Evolutionary conservation across 2,113 vertebrate genomes (phyloP).

Genomic region (Psammodynastes pulverulentus): DNA sequence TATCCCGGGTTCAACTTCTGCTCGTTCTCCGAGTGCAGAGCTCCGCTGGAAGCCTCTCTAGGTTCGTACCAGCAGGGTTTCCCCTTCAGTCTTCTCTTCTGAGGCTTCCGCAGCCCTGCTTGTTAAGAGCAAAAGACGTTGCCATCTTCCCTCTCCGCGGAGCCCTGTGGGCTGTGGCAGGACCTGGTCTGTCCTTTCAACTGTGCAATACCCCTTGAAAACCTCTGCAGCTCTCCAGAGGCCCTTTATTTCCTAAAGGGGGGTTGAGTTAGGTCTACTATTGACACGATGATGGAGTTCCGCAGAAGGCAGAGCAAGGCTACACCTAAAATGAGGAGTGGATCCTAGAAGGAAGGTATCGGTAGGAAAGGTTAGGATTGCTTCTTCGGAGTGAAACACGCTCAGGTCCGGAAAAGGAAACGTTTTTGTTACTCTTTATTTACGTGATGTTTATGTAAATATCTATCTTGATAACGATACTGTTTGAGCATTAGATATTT

Average conservation of each 20-base stretch:
- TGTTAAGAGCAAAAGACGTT: no score
- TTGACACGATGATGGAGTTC: background rate
- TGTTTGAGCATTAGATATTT: background rate
- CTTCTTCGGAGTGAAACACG: background rate
- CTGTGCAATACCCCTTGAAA: background rate
- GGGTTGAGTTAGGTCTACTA: background rate
- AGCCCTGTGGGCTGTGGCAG: background rate
- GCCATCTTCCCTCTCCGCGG: background rate
- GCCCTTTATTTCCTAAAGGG: no score
- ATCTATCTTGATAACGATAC: background rate
- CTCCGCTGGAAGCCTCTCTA: background rate
- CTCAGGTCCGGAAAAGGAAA: background rate
- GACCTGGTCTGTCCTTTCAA: background rate
- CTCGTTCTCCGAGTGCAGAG: background rate
- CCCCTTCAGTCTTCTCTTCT: background rate
- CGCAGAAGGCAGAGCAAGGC: background rate
- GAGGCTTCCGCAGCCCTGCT: background rate
- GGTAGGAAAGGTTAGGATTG: background rate
- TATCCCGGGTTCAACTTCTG: no score
- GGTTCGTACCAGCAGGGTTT: background rate
- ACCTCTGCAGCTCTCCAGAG: background rate
- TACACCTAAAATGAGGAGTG: background rate
- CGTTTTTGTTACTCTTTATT: background rate
- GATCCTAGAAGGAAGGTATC: background rate
- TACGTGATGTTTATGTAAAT: background rate